Evolutionary conservation across 1,140 invertebrate genomes (phyloP).

Genomic region (Rhopalosiphum maidis): DNA sequence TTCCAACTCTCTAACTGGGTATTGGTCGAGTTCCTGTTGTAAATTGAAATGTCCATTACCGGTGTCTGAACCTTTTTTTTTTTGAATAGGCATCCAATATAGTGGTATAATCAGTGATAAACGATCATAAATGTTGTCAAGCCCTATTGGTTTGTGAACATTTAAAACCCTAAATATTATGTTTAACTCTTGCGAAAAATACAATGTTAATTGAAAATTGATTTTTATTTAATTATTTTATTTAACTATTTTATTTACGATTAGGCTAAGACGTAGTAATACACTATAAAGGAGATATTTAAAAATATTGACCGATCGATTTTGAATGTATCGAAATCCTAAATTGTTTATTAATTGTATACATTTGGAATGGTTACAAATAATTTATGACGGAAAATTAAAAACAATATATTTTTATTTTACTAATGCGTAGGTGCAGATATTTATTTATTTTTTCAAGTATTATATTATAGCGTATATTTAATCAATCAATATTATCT

Average conservation of each 20-base stretch:
- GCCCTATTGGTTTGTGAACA: background rate
- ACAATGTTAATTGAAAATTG: no score
- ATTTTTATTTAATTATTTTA: background rate
- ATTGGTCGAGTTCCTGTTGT: slow-evolving; percentile 40
- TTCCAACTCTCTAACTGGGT: slow-evolving; percentile 13
- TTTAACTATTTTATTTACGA: background rate
- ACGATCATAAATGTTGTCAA: slow-evolving; percentile 21
- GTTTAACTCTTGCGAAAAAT: background rate
- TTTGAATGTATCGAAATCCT: no score
- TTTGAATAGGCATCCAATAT: background rate
- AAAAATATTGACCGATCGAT: background rate
- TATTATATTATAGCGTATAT: background rate
- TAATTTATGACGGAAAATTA: no score
- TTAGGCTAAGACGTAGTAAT: background rate
- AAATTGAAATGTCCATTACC: slow-evolving; percentile 57
- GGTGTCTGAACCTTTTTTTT: slow-evolving; percentile 27
- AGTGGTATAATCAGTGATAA: background rate
- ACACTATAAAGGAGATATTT: background rate
- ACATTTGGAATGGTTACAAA: background rate
- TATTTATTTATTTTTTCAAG: background rate
- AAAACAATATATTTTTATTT: no score
- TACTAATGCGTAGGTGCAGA: no score
- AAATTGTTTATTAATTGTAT: background rate
- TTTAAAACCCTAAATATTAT: background rate
- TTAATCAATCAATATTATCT: background rate